Conservation (phyloP, 2,888 invertebrate genomes). For the Sylvicola cinctus region DNA sequence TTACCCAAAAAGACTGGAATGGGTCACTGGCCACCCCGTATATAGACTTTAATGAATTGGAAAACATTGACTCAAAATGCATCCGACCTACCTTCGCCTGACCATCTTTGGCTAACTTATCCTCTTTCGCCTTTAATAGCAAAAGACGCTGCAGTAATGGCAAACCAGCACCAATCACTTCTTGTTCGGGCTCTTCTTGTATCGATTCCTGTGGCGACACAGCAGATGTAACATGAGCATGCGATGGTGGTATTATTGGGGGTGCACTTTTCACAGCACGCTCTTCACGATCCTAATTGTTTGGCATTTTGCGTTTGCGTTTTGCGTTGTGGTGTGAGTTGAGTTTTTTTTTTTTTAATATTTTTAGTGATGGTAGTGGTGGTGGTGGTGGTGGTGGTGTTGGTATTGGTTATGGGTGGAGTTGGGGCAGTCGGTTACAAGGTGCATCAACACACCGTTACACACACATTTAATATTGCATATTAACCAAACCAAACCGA, state of each 20-base stretch:
- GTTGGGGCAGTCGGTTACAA: too few relatives aligned
- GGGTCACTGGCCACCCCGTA: too few relatives aligned
- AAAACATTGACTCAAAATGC: too few relatives aligned
- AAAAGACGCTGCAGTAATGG: slow-evolving; percentile 55
- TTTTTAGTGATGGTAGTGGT: not conserved
- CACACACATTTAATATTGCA: too few relatives aligned
- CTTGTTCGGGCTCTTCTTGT: slow-evolving; percentile 30
- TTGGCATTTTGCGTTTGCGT: too few relatives aligned
- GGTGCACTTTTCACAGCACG: slow-evolving; percentile 25
- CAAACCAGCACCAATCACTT: slow-evolving; percentile 46
- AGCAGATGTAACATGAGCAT: slow-evolving; percentile 38
- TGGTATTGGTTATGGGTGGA: too few relatives aligned
- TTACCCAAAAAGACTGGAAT: too few relatives aligned
- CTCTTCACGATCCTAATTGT: slow-evolving; percentile 32
- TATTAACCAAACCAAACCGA: too few relatives aligned
- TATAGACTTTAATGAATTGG: too few relatives aligned
- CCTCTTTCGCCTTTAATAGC: slow-evolving; percentile 55
- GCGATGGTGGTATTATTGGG: slow-evolving; percentile 28
- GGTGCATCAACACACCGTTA: too few relatives aligned
- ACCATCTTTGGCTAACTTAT: slow-evolving; percentile 29
- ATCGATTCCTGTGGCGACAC: slow-evolving; percentile 31
- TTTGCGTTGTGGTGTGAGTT: too few relatives aligned
- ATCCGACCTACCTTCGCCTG: slow-evolving; percentile 5
- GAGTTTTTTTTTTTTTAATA: slow-evolving; percentile 1
- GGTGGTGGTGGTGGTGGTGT: too few relatives aligned